Percentiles rank a stretch among this genome's conserved stretches.
phyloP scores from a whole-genome alignment of 2,113 vertebrate species.

The Todiramphus chloris region DNA sequence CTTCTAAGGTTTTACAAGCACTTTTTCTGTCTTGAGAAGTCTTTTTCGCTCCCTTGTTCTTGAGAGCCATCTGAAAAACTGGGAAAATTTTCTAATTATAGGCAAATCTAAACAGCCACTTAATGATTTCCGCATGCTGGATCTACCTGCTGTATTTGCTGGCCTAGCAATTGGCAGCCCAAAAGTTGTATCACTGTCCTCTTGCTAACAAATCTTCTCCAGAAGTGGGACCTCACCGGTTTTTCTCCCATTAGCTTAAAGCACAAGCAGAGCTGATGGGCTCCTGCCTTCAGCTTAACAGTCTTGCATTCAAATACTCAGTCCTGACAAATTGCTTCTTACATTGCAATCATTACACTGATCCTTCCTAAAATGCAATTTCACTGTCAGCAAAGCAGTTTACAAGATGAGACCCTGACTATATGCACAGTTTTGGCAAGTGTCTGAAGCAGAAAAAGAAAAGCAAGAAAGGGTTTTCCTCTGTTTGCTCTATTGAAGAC shows the following conservation, averaged over 20 bases:
- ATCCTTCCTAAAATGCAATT: neutral
- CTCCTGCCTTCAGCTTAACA: neutral
- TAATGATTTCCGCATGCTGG: neutral
- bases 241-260: neutral
- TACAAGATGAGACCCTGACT: neutral
- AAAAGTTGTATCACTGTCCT: neutral
- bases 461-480: neutral
- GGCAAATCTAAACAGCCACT: neutral
- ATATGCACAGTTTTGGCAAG: neutral
- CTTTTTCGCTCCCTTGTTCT: neutral
- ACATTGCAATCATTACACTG: neutral
- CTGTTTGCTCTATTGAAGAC: neutral
- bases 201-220: neutral
- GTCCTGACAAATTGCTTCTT: neutral
- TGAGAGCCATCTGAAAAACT: neutral
- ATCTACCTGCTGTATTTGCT: neutral
- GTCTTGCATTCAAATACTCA: neutral
- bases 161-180: neutral
- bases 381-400: neutral
- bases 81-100: neutral
- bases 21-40: neutral
- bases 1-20: constrained; percentile 1
- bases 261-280: neutral
- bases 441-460: neutral
- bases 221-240: neutral